A percentile compares a stretch with the other conserved stretches of the same genome.
These are phyloP conservation scores for Apis mellifera DNA, from an alignment of 1,140 invertebrate species.

Conservation along the genomic window Amel_HAv3.1 CM009932.2:14278501-14279000, in stretches of 20 bases:
- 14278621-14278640: conserved; percentile 59
- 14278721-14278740: conserved; percentile 48
- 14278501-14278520: too few relatives aligned
- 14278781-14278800: not conserved
- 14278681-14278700: conserved; percentile 66
- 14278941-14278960: too few relatives aligned
- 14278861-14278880: conserved; percentile 22
- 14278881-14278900: not conserved
- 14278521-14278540: too few relatives aligned
- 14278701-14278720: conserved; percentile 66
- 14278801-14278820: not conserved
- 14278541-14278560: conserved; percentile 33
- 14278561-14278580: too few relatives aligned
- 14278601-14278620: conserved; percentile 68
- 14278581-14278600: conserved; percentile 63
- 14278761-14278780: not conserved
- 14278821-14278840: conserved; percentile 22
- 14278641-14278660: conserved; percentile 44
- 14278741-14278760: not conserved
- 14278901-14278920: not conserved
- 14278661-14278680: conserved; percentile 62
- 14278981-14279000: too few relatives aligned
- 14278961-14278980: too few relatives aligned
- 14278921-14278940: not conserved
- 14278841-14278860: too few relatives aligned